phyloP scores from a whole-genome alignment of 2,888 invertebrate genomes.

The Oscheius sp. region DNA sequence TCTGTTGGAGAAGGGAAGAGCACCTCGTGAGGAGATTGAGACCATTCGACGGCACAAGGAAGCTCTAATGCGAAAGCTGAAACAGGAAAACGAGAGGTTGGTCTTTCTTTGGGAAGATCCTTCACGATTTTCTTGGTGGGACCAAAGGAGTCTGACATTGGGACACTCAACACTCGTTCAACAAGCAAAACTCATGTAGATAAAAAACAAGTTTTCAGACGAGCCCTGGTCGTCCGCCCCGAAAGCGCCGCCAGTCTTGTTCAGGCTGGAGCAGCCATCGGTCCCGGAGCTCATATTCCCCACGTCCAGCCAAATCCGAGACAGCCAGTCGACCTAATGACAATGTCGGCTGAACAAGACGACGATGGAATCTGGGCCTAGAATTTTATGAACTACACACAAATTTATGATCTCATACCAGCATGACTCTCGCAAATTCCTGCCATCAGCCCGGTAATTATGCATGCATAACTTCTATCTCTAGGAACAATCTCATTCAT shows the following conservation, averaged over 20 bases:
- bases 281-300: slow-evolving; percentile 25
- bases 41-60: slow-evolving; percentile 61
- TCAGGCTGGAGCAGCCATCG: slow-evolving; percentile 20
- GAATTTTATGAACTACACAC: neutral
- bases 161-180: no score
- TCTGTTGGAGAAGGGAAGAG: slow-evolving; percentile 79
- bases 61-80: slow-evolving; percentile 57
- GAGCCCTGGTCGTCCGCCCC: slow-evolving; percentile 51
- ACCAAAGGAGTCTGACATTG: no score
- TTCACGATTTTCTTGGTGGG: neutral
- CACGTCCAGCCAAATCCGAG: slow-evolving; percentile 22
- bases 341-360: slow-evolving; percentile 41
- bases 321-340: slow-evolving; percentile 22
- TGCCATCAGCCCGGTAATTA: neutral
- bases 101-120: neutral
- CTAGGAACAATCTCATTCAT: no score
- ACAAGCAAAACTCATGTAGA: no score
- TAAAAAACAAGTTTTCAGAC: slow-evolving; percentile 31
- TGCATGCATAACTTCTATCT: no score
- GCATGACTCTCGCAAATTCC: neutral
- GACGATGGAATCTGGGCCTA: slow-evolving; percentile 57
- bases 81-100: slow-evolving; percentile 57
- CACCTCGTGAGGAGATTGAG: slow-evolving; percentile 58
- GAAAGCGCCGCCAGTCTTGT: slow-evolving; percentile 46
- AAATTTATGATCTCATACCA: slow-evolving; percentile 11